Base-by-base conservation (phyloP, 2,113 vertebrate genomes). In the Orthonyx spaldingii region DNA sequence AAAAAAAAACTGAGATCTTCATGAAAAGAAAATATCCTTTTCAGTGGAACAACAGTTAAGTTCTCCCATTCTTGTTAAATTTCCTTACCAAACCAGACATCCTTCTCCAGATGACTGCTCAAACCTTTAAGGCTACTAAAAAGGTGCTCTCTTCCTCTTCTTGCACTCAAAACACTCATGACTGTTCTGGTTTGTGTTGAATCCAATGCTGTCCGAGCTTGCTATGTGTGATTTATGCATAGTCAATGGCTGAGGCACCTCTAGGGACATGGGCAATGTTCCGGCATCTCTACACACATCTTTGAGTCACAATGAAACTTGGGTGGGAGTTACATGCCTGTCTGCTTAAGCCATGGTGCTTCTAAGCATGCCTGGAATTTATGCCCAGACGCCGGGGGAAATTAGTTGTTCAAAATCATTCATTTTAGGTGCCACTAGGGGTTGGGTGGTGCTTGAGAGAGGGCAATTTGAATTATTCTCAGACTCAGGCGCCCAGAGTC, bases 371-470 rank as follows among this genome's bases (percentile, higher is more conserved):
- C 50, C 49, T 56, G 55, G 53, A 92, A 91, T 39, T 57, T 61
- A 57, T 39, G 53, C 26, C 78, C 53, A 72, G 88, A 69, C 0
- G 23, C 41, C 2, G 0, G 23, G 30, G 78, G 68, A 97, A 90
- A 83, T 83, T 13, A 84, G 37, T 83, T 68, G 27, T 60, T 35
- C 46, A 56, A 87, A 88, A 72, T 80, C 13, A 94, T 28, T 92
- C 57, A 86, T 77, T 92, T 92, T 69, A 69, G 42, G 63, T 90
- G 70, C 78, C 90, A 57, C 71, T 11, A 80, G 79, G 79, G 85
- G 21, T 70, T 95, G 89, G 90, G 88, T 88, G 85, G 88, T 93
- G 79, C 85, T 94, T 85, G 85, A 83, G 63, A 90, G 41, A 11
- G 47, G 57, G 55, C n/a, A 64, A 65, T 66, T 66, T 55, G 39